Conservation (phyloP, 2,113 vertebrate species). For the Callaeas wilsoni region DNA sequence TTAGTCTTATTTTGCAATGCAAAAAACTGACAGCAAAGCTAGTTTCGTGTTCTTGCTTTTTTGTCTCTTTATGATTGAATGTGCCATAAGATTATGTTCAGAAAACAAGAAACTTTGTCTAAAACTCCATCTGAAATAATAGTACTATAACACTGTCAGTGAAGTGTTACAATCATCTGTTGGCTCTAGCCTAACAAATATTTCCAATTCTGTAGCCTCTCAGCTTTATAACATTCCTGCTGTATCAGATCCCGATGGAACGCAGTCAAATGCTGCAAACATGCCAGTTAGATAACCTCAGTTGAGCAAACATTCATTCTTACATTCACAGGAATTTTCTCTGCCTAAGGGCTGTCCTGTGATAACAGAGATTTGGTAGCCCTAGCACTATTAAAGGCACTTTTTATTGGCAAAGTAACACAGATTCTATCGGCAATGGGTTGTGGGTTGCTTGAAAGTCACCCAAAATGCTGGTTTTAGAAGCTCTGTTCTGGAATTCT, state of each 20-base stretch:
- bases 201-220: background rate
- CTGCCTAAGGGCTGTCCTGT: background rate
- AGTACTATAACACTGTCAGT: background rate
- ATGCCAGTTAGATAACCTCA: background rate
- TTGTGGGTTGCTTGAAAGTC: background rate
- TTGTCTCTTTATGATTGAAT: background rate
- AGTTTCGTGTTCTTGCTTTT: background rate
- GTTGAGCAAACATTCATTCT: background rate
- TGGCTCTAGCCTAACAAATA: background rate
- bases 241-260: background rate
- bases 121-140: background rate
- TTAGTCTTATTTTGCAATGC: background rate
- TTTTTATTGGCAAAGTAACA: background rate
- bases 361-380: background rate
- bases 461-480: background rate
- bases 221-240: background rate
- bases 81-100: background rate
- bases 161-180: background rate
- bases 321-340: background rate
- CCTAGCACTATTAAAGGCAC: background rate
- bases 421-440: background rate
- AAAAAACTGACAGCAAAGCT: background rate
- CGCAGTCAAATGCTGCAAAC: background rate
- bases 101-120: background rate
- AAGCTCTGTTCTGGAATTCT: background rate